These are phyloP conservation scores for Ectemnius cavifrons DNA, from an alignment of 2,888 invertebrate species.

Conservation along the genomic window DNA sequence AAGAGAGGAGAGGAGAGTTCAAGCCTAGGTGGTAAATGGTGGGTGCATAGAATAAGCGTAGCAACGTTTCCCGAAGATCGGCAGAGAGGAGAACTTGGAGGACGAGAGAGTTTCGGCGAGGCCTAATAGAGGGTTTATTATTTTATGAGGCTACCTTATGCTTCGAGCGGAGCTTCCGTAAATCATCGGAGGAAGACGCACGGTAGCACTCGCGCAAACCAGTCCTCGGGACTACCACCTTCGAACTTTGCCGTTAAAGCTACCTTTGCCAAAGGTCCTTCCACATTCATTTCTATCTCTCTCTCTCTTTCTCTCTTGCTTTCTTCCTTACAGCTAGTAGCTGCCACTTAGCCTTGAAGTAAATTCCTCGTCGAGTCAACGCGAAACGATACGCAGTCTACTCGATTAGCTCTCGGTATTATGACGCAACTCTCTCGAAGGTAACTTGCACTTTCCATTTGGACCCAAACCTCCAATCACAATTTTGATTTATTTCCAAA, in stretches of 20 bases:
- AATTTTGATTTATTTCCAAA: too few relatives aligned
- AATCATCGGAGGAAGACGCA: conserved; percentile 64
- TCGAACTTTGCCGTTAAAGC: background rate
- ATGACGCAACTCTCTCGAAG: conserved; percentile 2
- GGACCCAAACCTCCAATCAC: too few relatives aligned
- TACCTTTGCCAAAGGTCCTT: background rate
- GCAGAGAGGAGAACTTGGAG: conserved; percentile 11
- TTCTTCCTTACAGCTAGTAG: background rate
- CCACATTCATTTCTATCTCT: background rate
- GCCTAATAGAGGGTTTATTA: conserved; percentile 74
- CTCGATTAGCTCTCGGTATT: conserved; percentile 15
- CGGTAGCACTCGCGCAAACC: conserved; percentile 61
- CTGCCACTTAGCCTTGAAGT: conserved; percentile 36
- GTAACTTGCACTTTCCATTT: too few relatives aligned
- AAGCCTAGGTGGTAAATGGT: too few relatives aligned
- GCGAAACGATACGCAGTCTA: conserved; percentile 22
- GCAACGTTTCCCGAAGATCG: conserved; percentile 32
- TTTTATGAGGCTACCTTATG: conserved; percentile 71
- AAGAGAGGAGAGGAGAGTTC: background rate
- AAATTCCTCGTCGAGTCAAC: conserved; percentile 26
- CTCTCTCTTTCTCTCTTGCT: background rate
- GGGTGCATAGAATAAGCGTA: background rate
- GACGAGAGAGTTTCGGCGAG: conserved; percentile 27
- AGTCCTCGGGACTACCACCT: conserved; percentile 6
- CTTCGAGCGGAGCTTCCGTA: conserved; percentile 62